phyloP scores from a whole-genome alignment of 2,113 vertebrate species.

The Melanerpes aurifrons region DNA sequence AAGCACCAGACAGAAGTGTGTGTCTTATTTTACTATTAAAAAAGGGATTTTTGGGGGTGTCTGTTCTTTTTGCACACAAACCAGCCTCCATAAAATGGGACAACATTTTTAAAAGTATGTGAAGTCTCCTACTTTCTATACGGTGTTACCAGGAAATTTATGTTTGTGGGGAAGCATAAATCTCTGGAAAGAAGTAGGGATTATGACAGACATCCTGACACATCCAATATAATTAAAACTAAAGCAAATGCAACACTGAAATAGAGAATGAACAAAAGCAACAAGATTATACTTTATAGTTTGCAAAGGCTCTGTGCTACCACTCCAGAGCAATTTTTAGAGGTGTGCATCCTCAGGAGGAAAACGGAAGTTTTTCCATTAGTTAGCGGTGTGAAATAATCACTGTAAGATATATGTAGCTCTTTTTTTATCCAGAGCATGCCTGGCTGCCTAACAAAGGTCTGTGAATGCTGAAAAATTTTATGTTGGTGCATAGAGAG shows the following conservation, averaged over 20 bases:
- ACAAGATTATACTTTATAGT: not conserved
- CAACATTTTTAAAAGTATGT: not conserved
- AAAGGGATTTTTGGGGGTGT: not conserved
- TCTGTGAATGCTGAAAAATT: conserved; percentile 22
- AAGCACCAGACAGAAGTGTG: not conserved
- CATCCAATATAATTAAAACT: conserved; percentile 27
- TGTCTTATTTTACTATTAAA: not conserved
- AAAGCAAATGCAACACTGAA: not conserved
- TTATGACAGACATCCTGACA: conserved; percentile 3
- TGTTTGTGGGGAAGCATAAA: conserved; percentile 24
- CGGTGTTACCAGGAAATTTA: not conserved
- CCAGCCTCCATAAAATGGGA: not conserved
- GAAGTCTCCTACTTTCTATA: not conserved
- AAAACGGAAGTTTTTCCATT: not conserved
- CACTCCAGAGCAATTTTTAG: not conserved
- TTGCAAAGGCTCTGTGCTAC: not conserved
- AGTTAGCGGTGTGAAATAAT: conserved; percentile 19
- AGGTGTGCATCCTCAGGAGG: not conserved
- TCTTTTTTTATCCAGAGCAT: not conserved
- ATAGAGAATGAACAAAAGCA: not conserved
- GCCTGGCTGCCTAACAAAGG: not conserved
- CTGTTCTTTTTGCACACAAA: not conserved
- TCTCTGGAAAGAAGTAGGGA: not conserved
- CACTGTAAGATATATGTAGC: not conserved
- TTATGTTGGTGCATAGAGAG: not conserved